Evolutionary conservation across 2,888 invertebrate species (phyloP).

Genomic region (Blastobasis lacticolella): DNA sequence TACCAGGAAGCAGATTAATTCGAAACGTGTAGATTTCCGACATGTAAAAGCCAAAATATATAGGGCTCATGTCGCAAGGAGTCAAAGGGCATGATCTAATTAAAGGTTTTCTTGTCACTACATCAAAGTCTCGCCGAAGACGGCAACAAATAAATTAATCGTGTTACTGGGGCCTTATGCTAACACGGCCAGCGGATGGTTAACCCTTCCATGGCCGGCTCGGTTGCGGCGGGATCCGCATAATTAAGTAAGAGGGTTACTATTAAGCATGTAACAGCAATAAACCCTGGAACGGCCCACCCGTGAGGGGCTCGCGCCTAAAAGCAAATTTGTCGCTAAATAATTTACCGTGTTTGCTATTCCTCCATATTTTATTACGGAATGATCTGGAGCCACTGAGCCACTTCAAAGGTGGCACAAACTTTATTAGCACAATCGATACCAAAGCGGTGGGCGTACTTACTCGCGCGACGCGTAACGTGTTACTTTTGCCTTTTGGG

Average conservation of each 20-base stretch:
- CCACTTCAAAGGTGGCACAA: background rate
- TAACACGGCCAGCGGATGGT: slow-evolving; percentile 40
- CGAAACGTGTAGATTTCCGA: too few relatives aligned
- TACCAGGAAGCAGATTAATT: too few relatives aligned
- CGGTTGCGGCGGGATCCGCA: slow-evolving; percentile 49
- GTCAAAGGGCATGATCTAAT: background rate
- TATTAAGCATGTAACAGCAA: slow-evolving; percentile 67
- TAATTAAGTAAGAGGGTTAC: slow-evolving; percentile 68
- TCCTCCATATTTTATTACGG: slow-evolving; percentile 6
- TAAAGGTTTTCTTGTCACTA: background rate
- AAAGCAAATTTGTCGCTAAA: slow-evolving; percentile 49
- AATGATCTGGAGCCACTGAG: background rate
- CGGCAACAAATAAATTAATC: slow-evolving; percentile 53
- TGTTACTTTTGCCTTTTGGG: background rate
- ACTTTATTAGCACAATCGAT: too few relatives aligned
- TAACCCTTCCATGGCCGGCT: slow-evolving; percentile 40
- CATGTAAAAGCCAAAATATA: too few relatives aligned
- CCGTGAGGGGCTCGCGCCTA: slow-evolving; percentile 37
- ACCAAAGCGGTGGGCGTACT: too few relatives aligned
- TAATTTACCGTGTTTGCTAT: slow-evolving; percentile 36
- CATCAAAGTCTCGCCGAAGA: slow-evolving; percentile 31
- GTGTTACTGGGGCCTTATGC: slow-evolving; percentile 48
- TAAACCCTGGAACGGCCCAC: slow-evolving; percentile 47
- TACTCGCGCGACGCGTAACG: too few relatives aligned
- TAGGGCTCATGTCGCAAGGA: background rate